A percentile compares a stretch with the other conserved stretches of the same genome.
Evolutionary conservation across 2,797 vertebrate genomes (phyloP).

Genomic region (Dicrostonyx torquatus): DNA sequence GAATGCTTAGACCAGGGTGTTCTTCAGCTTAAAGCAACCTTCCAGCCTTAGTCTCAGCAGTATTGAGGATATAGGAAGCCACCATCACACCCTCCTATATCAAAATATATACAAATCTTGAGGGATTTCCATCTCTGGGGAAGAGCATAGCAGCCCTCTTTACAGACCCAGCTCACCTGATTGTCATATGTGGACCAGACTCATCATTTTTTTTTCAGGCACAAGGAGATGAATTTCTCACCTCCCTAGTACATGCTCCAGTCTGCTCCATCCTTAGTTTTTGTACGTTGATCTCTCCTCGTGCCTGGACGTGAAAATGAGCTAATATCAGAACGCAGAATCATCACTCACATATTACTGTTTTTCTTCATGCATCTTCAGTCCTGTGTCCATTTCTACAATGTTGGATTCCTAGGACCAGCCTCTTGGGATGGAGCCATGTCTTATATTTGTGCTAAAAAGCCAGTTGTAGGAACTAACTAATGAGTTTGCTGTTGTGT

Average conservation of each 20-base stretch:
- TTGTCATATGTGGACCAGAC: neutral
- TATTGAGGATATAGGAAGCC: neutral
- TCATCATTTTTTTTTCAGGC: neutral
- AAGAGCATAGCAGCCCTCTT: neutral
- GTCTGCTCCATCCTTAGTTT: neutral
- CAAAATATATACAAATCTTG: neutral
- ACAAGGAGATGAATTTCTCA: neutral
- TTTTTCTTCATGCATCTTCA: slow-evolving; percentile 1
- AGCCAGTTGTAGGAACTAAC: neutral
- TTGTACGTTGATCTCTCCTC: neutral
- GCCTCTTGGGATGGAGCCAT: neutral
- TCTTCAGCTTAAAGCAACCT: neutral
- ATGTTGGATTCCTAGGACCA: neutral
- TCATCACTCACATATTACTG: neutral
- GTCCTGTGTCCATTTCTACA: neutral
- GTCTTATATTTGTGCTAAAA: slow-evolving; percentile 22
- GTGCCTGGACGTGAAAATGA: slow-evolving; percentile 1
- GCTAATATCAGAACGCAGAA: neutral
- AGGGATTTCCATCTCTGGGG: neutral
- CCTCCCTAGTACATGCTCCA: neutral
- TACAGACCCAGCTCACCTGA: neutral
- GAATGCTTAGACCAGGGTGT: neutral
- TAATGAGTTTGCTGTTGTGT: neutral
- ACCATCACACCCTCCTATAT: neutral
- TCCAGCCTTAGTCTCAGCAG: neutral